phyloP scores from a whole-genome alignment of 2,888 invertebrate genomes.

The Orthosia gothica region DNA sequence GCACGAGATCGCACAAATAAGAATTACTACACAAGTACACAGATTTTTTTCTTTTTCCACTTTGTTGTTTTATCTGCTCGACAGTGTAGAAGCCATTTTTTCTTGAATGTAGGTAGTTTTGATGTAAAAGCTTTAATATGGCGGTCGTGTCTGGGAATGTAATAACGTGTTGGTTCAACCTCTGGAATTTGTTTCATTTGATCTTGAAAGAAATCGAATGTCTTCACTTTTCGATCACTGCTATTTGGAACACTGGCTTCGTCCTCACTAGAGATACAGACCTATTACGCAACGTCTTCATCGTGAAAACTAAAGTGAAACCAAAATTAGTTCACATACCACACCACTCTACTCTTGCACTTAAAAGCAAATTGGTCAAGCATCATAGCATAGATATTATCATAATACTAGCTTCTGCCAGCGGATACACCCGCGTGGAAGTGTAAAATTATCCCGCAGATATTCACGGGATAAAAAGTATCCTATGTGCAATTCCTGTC shows the following conservation, averaged over 20 bases:
- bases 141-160: slow-evolving; percentile 42
- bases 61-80: slow-evolving; percentile 41
- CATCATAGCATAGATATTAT: background rate
- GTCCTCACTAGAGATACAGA: background rate
- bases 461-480: no score
- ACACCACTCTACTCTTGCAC: background rate
- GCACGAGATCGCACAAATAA: slow-evolving; percentile 59
- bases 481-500: no score
- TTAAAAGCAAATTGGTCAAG: background rate
- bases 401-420: no score
- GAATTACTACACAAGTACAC: slow-evolving; percentile 53
- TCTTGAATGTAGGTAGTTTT: slow-evolving; percentile 34
- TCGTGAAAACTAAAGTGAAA: background rate
- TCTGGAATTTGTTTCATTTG: slow-evolving; percentile 54
- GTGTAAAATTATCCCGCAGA: no score
- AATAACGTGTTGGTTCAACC: slow-evolving; percentile 55
- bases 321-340: background rate
- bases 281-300: no score
- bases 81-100: slow-evolving; percentile 36
- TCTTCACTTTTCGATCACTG: slow-evolving; percentile 12
- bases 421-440: no score
- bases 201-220: slow-evolving; percentile 13
- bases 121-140: slow-evolving; percentile 32
- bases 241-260: background rate
- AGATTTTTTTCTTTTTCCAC: slow-evolving; percentile 28